Base-by-base conservation (phyloP, 2,888 invertebrate genomes). In the Trachelus troglodyta region DNA sequence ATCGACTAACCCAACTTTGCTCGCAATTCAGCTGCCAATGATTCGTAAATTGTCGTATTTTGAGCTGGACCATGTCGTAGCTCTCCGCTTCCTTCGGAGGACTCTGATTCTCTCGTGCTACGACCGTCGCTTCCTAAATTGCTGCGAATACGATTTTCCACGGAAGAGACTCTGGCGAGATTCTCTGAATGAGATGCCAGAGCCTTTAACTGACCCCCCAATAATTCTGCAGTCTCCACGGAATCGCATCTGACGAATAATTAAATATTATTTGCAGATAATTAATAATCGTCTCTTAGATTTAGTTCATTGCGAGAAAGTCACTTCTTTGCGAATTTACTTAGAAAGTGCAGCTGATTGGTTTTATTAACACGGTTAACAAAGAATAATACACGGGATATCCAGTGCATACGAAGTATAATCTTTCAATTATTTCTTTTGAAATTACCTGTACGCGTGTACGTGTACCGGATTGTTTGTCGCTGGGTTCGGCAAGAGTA, bases 401-500 rank as follows among this genome's bases (percentile, higher is more conserved):
- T 23, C 23, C 23, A 23, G 23, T 56, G 56, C 15, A 15, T 15
- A 23, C 56, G 23, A 56, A 9, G 56, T 56, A 56, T 23, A 56
- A 9, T 1, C 9, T 56, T 56, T 2, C 23, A 23, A 56, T 56
- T 15, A 23, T 56, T 56, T 56, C 23, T 56, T 56, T 56, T 56
- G 9, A 23, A 56, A 56, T 56, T 56, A 90, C 91, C 91, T 90
- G 90, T 95, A 99, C 77, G 98, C 98, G 91, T 99, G 99, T 3
- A 98, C 98, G 90, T 99, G 98, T 35, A 99, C 95, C 0, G 98
- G 98, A 90, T 98, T 97, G 85, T 97, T 96, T 12, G 98, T 98
- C 78, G 97, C 95, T 0, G 98, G 98, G 92, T 99, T 99, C 91
- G 97, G 98, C 1, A 99, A 94, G 74, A 99, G 93, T 83, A 98